Base-by-base conservation (phyloP, 92 coral and sea anemone species). In the Pocillopora meandrina region DNA sequence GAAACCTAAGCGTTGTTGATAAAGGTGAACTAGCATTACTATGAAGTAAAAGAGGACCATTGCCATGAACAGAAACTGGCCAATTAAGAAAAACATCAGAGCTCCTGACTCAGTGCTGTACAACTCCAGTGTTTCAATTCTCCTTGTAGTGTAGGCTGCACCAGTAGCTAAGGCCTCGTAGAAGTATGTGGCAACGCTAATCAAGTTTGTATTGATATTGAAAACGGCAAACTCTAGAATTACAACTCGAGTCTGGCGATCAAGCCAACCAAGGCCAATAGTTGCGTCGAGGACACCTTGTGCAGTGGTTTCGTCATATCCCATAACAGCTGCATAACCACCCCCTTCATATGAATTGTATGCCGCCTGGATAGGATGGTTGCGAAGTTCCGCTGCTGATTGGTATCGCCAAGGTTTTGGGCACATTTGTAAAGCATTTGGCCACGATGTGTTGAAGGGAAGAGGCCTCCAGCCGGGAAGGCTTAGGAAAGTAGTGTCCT, bases 341-440 rank as follows among this genome's bases (percentile, higher is more conserved):
- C 89, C 92, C 2, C 89, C 92, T 61, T 59, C 49, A 63, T 89
- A 89, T 8, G 72, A 13, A 11, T 60, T 61, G 74, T 74, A 82
- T 18, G 70, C 34, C 1, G 82, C 92, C 36, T 34, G 23, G 17
- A 57, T 35, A 6, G 89, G 82, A 65, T 72, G 76, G 26, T 86
- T 78, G 56, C 74, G 18, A 20, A 85, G 26, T 16, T 79, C 72
- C 20, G 74, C 68, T 0, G 81, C 61, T 35, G 71, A 35, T 59
- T 56, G 67, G 70, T 89, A 85, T 23, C 89, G 73, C 92, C 92
- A 89, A 21, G 92, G 92, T 36, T 73, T 74, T 20, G 92, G 89
- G 19, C 91, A 89, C 59, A 78, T 10, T 18, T 47, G 9, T 5
- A 84, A 85, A 35, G 91, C 91, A 19, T 84, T 69, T 15, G 88